Conservation (phyloP, 2,888 invertebrate species). For the Cantharis lateralis region DNA sequence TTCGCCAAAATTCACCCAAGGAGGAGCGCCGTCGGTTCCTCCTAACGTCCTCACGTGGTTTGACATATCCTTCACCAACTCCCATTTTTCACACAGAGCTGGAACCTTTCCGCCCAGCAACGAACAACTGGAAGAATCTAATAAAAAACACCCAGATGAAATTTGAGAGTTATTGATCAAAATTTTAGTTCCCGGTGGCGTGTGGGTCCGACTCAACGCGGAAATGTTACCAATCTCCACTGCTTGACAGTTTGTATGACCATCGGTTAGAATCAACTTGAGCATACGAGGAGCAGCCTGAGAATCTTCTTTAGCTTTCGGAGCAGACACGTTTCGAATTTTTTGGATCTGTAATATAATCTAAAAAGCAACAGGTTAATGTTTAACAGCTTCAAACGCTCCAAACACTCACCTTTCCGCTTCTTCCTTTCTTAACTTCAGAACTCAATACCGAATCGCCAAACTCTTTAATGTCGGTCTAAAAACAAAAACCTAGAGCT, state of each 20-base stretch:
- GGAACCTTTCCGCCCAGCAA: conserved; percentile 85
- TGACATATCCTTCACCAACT: conserved; percentile 60
- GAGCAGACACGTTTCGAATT: conserved; percentile 85
- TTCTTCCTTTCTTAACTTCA: conserved; percentile 65
- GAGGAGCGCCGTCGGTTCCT: conserved; percentile 81
- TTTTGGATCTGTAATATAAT: conserved; percentile 87
- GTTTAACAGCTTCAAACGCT: background rate
- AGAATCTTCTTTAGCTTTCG: conserved; percentile 88
- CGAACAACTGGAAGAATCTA: conserved; percentile 69
- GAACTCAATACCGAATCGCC: conserved; percentile 76
- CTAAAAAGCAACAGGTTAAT: conserved; percentile 41
- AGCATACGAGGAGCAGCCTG: conserved; percentile 81
- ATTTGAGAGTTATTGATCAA: conserved; percentile 66
- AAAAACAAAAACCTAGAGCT: conserved; percentile 44
- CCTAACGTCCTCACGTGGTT: conserved; percentile 43
- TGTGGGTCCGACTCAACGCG: conserved; percentile 71
- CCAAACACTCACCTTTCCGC: conserved; percentile 52
- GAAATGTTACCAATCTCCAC: conserved; percentile 76
- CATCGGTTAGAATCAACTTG: conserved; percentile 84
- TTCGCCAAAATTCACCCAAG: conserved; percentile 91
- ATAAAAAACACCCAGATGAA: conserved; percentile 67
- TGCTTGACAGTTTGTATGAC: conserved; percentile 76
- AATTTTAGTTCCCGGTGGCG: conserved; percentile 89
- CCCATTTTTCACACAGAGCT: conserved; percentile 87
- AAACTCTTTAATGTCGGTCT: conserved; percentile 81